phyloP scores from a whole-genome alignment of 2,113 vertebrate species.

The Caranx melampygus region DNA sequence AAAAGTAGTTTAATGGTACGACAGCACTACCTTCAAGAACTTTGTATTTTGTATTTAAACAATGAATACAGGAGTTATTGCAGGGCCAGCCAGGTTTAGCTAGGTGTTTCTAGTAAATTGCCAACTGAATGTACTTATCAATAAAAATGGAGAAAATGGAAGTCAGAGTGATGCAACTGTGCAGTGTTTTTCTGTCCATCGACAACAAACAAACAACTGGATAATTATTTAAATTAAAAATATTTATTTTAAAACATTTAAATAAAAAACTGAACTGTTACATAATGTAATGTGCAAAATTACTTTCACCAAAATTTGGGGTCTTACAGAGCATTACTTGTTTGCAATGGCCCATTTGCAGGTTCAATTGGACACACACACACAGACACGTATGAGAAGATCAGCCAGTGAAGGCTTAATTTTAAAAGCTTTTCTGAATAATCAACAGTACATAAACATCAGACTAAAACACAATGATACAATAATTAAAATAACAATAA shows the following conservation, averaged over 20 bases:
- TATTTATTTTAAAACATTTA: background rate
- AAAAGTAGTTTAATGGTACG: too few relatives aligned
- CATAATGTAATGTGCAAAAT: conserved; percentile 3
- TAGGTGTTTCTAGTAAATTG: too few relatives aligned
- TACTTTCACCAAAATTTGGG: conserved; percentile 3
- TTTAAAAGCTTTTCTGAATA: background rate
- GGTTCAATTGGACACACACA: background rate
- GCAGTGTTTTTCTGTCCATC: background rate
- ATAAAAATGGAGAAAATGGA: too few relatives aligned
- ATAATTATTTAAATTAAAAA: background rate
- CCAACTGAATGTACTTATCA: too few relatives aligned
- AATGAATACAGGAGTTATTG: too few relatives aligned
- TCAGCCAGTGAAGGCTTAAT: conserved; percentile 54
- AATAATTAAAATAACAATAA: background rate
- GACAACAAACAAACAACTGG: background rate
- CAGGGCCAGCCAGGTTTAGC: too few relatives aligned
- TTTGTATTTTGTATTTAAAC: too few relatives aligned
- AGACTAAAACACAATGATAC: background rate
- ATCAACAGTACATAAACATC: conserved; percentile 3
- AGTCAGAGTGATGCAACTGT: too few relatives aligned
- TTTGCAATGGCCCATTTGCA: background rate
- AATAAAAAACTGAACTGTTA: background rate
- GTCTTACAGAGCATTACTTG: background rate
- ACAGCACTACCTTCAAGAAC: too few relatives aligned
- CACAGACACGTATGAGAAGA: background rate